Evolutionary conservation across 2,888 invertebrate species (phyloP).

Genomic region (Troides aeacus): DNA sequence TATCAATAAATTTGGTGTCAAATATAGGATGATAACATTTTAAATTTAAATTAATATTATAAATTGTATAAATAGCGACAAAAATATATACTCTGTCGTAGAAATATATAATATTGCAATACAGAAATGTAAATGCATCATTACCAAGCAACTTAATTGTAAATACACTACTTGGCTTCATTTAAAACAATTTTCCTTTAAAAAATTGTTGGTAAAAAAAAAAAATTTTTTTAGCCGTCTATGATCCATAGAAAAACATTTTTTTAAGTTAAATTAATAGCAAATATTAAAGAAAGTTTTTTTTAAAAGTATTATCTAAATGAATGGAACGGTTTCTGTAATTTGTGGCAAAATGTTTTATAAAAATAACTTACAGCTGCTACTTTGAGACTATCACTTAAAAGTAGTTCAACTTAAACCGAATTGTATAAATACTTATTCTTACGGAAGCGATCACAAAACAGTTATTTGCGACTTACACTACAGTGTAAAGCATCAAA

Average conservation of each 20-base stretch:
- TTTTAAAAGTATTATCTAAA: background rate
- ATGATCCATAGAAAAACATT: too few species aligned
- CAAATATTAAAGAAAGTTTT: too few species aligned
- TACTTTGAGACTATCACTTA: conserved; percentile 10
- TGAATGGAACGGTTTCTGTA: conserved; percentile 6
- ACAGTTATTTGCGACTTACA: conserved; percentile 17
- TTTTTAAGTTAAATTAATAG: too few species aligned
- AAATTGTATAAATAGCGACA: too few species aligned
- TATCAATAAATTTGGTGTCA: conserved; percentile 29
- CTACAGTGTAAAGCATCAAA: conserved; percentile 14
- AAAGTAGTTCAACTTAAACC: background rate
- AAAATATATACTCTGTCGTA: too few species aligned
- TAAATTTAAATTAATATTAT: background rate
- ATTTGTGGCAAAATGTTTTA: conserved; percentile 3
- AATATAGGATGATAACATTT: conserved; percentile 6
- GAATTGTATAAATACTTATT: conserved; percentile 22
- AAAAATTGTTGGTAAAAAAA: too few species aligned
- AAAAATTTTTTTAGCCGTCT: too few species aligned
- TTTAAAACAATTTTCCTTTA: too few species aligned
- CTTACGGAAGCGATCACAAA: conserved; percentile 18
- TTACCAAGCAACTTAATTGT: too few species aligned
- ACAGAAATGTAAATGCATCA: too few species aligned
- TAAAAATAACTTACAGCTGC: conserved; percentile 12
- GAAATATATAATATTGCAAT: too few species aligned
- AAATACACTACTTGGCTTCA: too few species aligned